A percentile compares a stretch with the other conserved stretches of the same genome.
Evolutionary conservation across 2,113 vertebrate species (phyloP).

Genomic region (Progne subis): DNA sequence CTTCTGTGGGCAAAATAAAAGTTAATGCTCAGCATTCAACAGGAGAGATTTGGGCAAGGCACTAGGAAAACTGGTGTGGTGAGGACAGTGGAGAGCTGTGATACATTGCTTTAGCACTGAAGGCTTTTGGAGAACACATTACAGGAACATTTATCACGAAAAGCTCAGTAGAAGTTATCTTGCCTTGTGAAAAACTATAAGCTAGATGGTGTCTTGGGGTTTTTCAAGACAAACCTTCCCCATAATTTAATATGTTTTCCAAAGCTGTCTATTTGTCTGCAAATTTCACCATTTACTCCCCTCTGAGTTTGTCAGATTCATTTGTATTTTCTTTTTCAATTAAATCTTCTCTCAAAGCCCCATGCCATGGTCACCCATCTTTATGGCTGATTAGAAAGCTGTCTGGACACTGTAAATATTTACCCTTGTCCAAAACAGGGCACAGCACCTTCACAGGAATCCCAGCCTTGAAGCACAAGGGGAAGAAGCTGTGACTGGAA

Average conservation of each 20-base stretch:
- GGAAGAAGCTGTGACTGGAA: slow-evolving; percentile 12
- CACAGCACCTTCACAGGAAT: background rate
- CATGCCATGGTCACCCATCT: background rate
- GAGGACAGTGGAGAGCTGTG: background rate
- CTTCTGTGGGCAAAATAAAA: background rate
- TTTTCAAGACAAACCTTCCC: background rate
- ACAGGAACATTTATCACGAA: background rate
- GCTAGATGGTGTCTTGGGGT: background rate
- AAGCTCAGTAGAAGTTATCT: background rate
- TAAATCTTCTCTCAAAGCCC: background rate
- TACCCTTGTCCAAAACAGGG: background rate
- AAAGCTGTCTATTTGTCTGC: background rate
- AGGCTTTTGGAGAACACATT: background rate
- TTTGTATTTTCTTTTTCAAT: background rate
- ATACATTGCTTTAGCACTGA: background rate
- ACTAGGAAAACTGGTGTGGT: background rate
- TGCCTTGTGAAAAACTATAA: background rate
- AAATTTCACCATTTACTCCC: background rate
- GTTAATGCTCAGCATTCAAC: background rate
- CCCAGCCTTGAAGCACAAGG: background rate
- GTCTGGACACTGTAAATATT: slow-evolving; percentile 13
- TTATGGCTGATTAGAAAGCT: background rate
- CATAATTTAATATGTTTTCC: background rate
- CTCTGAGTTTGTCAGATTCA: background rate
- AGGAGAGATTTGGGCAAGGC: background rate